Base-by-base conservation (phyloP, 2,113 vertebrate genomes). In the Rattus rattus region DNA sequence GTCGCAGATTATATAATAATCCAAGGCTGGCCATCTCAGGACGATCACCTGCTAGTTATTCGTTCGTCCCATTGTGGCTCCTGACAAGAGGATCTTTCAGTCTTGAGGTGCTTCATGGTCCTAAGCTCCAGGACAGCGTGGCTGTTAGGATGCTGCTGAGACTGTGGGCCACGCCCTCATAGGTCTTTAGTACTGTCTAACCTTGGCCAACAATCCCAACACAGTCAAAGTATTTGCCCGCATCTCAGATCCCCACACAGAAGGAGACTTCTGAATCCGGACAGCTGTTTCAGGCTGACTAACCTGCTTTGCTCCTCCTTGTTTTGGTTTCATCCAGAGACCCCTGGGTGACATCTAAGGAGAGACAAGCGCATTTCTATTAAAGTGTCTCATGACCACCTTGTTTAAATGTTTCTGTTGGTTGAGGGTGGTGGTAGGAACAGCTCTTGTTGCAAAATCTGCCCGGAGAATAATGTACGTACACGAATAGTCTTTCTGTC, bases 101-200 rank as follows among this genome's bases (percentile, higher is more conserved):
- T 19, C 49, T 24, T 28, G 69, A 85, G 54, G 69, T n/a, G 26
- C 28, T 33, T 33, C 28, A 22, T n/a, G 54, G 56, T 2, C 20
- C 80, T 87, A 20, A 28, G 26, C n/a, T 7, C 0, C 33, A 17
- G 4, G 88, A 26, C 2, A 2, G 36, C 0, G 4, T 4, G 16
- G 80, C 54, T n/a, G 11, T 5, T 0, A 4, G 22, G 49, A 7
- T 17, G 39, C 12, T 5, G 3, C 17, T 9, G 8, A n/a, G 77
- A 10, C 81, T 54, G 10, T 20, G n/a, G 61, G 24, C 65, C 49
- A 49, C 9, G 12, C 36, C 28, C 7, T 33, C 89, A 16, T 13
- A 1, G 2, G 11, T 36, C n/a, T 76, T 52, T 80, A 28, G 7
- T 36, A 22, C 36, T 8, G 52, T 39, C 79, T 43, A 54, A 36